Evolutionary conservation across 2,797 vertebrate species (phyloP), one percentile per base, ranked within the genome.

Genomic region (Typhlichthys eigenmanni): DNA sequence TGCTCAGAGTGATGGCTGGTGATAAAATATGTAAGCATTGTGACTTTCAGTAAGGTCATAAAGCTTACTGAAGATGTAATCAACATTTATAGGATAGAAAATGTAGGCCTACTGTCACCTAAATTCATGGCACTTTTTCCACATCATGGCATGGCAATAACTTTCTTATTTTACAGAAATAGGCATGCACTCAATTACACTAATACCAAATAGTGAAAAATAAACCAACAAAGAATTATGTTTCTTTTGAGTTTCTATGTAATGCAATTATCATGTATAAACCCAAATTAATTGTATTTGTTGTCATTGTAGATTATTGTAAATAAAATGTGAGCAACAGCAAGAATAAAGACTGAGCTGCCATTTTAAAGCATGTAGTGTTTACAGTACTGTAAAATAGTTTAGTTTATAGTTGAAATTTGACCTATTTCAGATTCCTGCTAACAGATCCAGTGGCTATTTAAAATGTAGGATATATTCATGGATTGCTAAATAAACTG

Each of bases 1-100:
- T 74, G 82, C 89, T 90, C 89, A 90, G 88, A 91, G 66, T 87
- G 87, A 91, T 78, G 62, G 90, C 90, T 93, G 92, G 91, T 91
- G 90, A 90, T 79, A 74, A 74, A 82, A 84, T 73, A 77, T 43
- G 52, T 63, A 64, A 38, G 60, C 48, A 43, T 43, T 43, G 38
- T 43, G 38, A 12, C 13, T 17, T 16, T 32, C 51, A 55, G 10
- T 32, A 34, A 48, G 19, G 19, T 58, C 4, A 60, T 9, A 56
- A 62, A 54, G 51, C 54, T 24, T n/a, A 53, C 43, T 46, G 56
- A 29, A 64, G 58, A 58, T 69, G 57, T 58, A 17, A 58, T 66
- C 58, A 19, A 32, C 64, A 52, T 17, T 7, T 43, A 43, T 43
- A 43, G 5, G 38, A 43, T 43, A 43, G 38, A 43, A 43, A 43